Evolutionary conservation across 2,888 invertebrate genomes (phyloP), one percentile per base, ranked within the genome.

Genomic region (Tholera decimalis): DNA sequence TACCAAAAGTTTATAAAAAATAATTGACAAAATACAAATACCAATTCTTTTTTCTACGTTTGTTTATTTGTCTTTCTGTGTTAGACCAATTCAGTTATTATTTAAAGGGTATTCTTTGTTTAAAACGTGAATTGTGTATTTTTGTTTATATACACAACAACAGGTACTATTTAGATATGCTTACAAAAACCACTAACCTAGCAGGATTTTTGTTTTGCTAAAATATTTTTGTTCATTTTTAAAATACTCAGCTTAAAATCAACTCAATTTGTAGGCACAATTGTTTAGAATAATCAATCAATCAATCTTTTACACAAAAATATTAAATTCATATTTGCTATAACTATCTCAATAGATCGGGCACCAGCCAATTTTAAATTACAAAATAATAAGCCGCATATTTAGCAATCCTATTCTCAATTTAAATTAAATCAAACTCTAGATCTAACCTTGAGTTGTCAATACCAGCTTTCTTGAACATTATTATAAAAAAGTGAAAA

Each of bases 371-470:
- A 55, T 55, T 64, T 15, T 20, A 53, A 67, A 61, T 20, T 8
- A 20, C 49, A 58, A 18, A 43, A 22, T 20, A 22, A 50, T 39
- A 9, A 20, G 3, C 11, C 22, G 49, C n/a, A 20, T 49, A 24
- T 37, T 53, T 37, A 20, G 35, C 51, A 69, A 62, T 28, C 5
- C 18, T 18, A 18, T 24, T 33, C 33, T 46, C 37, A 33, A 58
- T 58, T 73, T 57, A 44, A 59, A n/a, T n/a, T n/a, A n/a, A 68
- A 71, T 72, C 35, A 49, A 53, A 56, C 65, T 50, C 11, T 11
- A 33, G 50, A 76, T 62, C 22, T 62, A 59, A 61, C 62, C 55
- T 68, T 74, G 67, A 61, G 50, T 51, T 70, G 73, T 70, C 73
- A 35, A 72, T 73, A 64, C 41, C 67, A 60, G 24, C 13, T 39